Evolutionary conservation across 2,797 vertebrate species (phyloP).

Genomic region (Sorex maritimensis): DNA sequence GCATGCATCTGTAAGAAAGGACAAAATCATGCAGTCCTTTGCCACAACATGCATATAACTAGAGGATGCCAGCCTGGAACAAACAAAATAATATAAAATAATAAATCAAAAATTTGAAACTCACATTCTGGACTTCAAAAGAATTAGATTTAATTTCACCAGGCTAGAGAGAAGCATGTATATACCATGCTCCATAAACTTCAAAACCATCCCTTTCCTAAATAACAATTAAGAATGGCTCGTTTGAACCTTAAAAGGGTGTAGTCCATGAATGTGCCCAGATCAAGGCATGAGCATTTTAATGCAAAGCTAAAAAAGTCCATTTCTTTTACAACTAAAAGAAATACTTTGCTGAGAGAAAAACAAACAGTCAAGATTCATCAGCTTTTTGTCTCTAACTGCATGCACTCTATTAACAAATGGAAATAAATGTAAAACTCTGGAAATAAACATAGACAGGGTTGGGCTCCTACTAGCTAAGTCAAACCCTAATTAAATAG

Average conservation of each 20-base stretch:
- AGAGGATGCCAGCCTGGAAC: not conserved
- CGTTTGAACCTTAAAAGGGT: conserved; percentile 75
- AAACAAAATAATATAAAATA: conserved; percentile 57
- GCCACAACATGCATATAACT: too few relatives aligned
- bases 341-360: not conserved
- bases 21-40: too few relatives aligned
- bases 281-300: conserved; percentile 65
- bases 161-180: conserved; percentile 50
- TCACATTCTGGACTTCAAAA: conserved; percentile 68
- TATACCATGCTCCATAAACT: conserved; percentile 74
- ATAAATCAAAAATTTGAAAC: conserved; percentile 64
- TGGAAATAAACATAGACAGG: not conserved
- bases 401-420: conserved; percentile 14
- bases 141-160: conserved; percentile 61
- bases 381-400: conserved; percentile 20
- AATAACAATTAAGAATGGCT: conserved; percentile 76
- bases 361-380: conserved; percentile 11
- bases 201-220: conserved; percentile 74
- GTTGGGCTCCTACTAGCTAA: not conserved
- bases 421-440: conserved; percentile 7
- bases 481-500: conserved; percentile 33
- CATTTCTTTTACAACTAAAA: conserved; percentile 51
- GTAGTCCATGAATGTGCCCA: conserved; percentile 50
- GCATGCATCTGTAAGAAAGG: too few relatives aligned
- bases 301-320: conserved; percentile 40